Evolutionary conservation across 2,888 invertebrate species (phyloP).

Genomic region (Serrognathus titanus): DNA sequence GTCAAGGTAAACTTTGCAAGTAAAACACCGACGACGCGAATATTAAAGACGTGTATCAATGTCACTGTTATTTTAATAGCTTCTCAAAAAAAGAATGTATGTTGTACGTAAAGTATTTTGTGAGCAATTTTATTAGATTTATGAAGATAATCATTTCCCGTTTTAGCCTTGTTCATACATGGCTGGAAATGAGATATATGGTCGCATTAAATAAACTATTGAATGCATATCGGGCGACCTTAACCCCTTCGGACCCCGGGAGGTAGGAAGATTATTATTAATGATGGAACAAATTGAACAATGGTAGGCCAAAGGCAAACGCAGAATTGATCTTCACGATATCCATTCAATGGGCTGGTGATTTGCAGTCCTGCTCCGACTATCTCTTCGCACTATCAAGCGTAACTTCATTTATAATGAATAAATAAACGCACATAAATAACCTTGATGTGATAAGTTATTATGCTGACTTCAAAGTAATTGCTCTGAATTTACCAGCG

Average conservation of each 20-base stretch:
- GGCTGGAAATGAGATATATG: neutral
- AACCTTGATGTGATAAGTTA: slow-evolving; percentile 6
- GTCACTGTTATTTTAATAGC: too few species aligned
- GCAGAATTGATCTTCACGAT: neutral
- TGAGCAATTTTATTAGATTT: too few species aligned
- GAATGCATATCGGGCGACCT: neutral
- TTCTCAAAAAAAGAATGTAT: too few species aligned
- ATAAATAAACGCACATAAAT: slow-evolving; percentile 13
- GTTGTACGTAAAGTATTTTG: too few species aligned
- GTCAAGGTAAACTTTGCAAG: too few species aligned
- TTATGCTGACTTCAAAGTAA: neutral
- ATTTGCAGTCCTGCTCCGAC: neutral
- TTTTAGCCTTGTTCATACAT: neutral
- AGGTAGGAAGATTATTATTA: slow-evolving; percentile 1
- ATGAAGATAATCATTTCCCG: neutral
- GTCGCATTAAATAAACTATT: neutral
- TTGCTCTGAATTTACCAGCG: neutral
- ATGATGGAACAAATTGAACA: slow-evolving; percentile 1
- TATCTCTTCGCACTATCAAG: slow-evolving; percentile 3
- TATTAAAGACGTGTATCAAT: too few species aligned
- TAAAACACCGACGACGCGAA: too few species aligned
- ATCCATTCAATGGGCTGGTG: neutral
- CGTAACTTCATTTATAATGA: slow-evolving; percentile 6
- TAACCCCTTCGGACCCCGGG: neutral
- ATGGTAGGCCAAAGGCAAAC: neutral